Evolutionary conservation across 2,113 vertebrate genomes (phyloP).

Genomic region (Hippopotamus amphibius): DNA sequence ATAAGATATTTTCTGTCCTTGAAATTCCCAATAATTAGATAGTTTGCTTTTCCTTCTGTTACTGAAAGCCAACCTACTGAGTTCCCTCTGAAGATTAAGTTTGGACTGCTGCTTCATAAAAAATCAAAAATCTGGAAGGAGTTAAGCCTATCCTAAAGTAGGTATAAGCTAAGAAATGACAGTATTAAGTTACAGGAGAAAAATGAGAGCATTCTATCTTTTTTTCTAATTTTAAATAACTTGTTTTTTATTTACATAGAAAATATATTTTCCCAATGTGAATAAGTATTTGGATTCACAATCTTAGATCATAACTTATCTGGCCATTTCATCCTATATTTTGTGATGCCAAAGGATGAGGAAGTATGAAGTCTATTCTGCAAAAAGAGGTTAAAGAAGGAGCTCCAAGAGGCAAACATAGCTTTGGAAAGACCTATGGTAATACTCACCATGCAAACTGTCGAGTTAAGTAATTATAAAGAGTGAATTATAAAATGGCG

Average conservation of each 20-base stretch:
- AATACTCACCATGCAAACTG: neutral
- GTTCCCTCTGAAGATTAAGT: neutral
- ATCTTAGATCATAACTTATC: neutral
- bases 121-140: neutral
- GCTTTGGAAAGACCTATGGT: neutral
- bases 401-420: neutral
- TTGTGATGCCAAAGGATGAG: neutral
- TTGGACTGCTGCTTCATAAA: neutral
- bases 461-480: neutral
- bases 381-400: neutral
- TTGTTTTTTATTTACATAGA: neutral
- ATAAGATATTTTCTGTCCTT: neutral
- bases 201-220: neutral
- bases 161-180: neutral
- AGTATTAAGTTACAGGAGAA: neutral
- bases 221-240: neutral
- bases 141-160: neutral
- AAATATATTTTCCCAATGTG: neutral
- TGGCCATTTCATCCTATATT: neutral
- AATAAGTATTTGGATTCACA: neutral
- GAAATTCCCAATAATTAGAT: slow-evolving; percentile 22
- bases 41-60: slow-evolving; percentile 29
- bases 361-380: neutral
- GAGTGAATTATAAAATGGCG: neutral
- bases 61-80: neutral